phyloP scores from a whole-genome alignment of 2,888 invertebrate species.

The Lapara coniferarum region DNA sequence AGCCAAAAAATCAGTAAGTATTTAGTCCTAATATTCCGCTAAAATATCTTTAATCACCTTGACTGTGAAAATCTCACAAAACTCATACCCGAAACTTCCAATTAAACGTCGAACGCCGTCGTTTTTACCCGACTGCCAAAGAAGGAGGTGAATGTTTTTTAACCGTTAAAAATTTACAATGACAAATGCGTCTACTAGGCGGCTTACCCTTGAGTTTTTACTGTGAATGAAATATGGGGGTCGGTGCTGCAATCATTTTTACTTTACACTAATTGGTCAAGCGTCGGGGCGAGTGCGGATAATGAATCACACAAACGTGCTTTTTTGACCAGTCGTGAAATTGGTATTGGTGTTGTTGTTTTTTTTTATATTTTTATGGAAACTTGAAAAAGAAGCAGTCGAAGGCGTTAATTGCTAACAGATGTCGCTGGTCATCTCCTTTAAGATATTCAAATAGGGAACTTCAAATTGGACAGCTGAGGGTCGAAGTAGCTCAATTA shows the following conservation, averaged over 20 bases:
- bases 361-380: no score
- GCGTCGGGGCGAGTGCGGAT: constrained; percentile 10
- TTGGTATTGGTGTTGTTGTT: neutral
- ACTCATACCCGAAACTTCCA: constrained; percentile 14
- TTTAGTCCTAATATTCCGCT: no score
- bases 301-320: constrained; percentile 16
- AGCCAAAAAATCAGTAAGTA: no score
- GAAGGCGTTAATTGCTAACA: no score
- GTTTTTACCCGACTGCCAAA: no score
- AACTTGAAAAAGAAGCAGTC: no score
- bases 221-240: constrained; percentile 46
- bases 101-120: constrained; percentile 14
- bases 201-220: constrained; percentile 4
- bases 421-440: no score
- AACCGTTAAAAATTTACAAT: constrained; percentile 34
- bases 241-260: constrained; percentile 53
- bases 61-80: neutral
- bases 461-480: no score
- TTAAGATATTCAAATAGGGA: no score
- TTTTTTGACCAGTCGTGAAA: neutral
- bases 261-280: constrained; percentile 56
- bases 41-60: no score
- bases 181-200: constrained; percentile 25
- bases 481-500: no score
- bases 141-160: no score